A percentile compares a stretch with the other conserved stretches of the same genome.
phyloP scores from a whole-genome alignment of 1,140 invertebrate species.

The Antheraea mylitta region DNA sequence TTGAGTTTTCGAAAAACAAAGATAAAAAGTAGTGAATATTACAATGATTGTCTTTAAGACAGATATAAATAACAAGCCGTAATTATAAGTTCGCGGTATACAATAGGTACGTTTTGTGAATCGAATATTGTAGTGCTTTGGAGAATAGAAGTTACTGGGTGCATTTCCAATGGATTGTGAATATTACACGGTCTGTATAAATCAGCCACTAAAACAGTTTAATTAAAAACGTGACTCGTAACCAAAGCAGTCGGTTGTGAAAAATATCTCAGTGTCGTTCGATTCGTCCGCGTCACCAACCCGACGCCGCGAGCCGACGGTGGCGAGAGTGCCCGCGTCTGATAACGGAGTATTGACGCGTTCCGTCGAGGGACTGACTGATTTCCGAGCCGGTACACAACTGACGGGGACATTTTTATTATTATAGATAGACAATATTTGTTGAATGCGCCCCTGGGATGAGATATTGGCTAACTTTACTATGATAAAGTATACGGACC shows the following conservation, averaged over 20 bases:
- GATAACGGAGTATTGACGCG: conserved; percentile 14
- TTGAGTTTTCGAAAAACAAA: no score
- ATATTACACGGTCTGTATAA: not conserved
- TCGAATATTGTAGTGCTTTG: not conserved
- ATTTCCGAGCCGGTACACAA: conserved; percentile 1
- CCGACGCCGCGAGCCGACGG: not conserved
- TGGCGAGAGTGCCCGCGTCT: conserved; percentile 5
- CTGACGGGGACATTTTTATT: conserved; percentile 12
- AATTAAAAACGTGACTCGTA: conserved; percentile 15
- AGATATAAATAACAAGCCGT: no score
- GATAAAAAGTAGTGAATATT: no score
- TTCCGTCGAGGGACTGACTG: not conserved
- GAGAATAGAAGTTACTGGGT: not conserved
- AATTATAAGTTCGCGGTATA: no score
- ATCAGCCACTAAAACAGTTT: conserved; percentile 6
- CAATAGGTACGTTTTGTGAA: not conserved
- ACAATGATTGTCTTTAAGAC: no score
- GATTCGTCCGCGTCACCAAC: conserved; percentile 8
- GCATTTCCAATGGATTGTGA: not conserved
- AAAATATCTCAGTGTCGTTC: conserved; percentile 8
- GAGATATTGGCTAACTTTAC: not conserved
- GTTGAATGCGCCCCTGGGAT: conserved; percentile 2
- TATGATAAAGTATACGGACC: not conserved
- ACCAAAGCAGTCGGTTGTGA: conserved; percentile 7
- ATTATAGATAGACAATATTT: conserved; percentile 15